Conservation (phyloP, 2,113 vertebrate species). For the Onychostruthus taczanowskii region DNA sequence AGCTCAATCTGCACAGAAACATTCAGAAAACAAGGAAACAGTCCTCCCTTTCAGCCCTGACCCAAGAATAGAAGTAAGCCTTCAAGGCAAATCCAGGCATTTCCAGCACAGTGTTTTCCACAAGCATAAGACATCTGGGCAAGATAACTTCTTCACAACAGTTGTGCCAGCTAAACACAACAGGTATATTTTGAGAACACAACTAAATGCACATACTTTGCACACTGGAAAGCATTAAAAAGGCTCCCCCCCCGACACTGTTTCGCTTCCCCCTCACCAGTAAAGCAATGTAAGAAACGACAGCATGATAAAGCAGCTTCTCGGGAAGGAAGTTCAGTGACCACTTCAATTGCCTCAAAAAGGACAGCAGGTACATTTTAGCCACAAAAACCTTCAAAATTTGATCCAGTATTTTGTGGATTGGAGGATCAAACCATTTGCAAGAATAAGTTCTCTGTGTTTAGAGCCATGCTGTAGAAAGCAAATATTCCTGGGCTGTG, state of each 20-base stretch:
- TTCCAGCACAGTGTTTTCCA: conserved; percentile 25
- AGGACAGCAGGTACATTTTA: not conserved
- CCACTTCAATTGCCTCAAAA: not conserved
- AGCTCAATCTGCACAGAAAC: not conserved
- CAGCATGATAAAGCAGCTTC: not conserved
- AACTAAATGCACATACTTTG: not conserved
- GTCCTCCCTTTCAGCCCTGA: conserved; percentile 31
- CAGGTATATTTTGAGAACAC: not conserved
- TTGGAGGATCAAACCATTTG: conserved; percentile 30
- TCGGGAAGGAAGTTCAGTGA: not conserved
- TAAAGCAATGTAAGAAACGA: not conserved
- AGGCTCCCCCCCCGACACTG: not conserved
- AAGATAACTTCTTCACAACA: not conserved
- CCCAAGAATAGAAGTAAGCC: conserved; percentile 11
- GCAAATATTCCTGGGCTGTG: conserved; percentile 62
- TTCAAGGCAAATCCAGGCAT: conserved; percentile 7
- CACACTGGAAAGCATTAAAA: not conserved
- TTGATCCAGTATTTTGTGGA: not conserved
- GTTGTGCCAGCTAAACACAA: not conserved
- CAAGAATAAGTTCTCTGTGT: conserved; percentile 49
- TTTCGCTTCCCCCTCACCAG: not conserved
- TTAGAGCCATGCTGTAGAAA: conserved; percentile 7
- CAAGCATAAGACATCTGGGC: not conserved
- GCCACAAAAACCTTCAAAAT: not conserved
- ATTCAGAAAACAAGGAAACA: conserved; percentile 4